Percentiles rank a stretch among this genome's conserved stretches.
phyloP scores from a whole-genome alignment of 2,888 invertebrate species.

The Uropetala carovei region DNA sequence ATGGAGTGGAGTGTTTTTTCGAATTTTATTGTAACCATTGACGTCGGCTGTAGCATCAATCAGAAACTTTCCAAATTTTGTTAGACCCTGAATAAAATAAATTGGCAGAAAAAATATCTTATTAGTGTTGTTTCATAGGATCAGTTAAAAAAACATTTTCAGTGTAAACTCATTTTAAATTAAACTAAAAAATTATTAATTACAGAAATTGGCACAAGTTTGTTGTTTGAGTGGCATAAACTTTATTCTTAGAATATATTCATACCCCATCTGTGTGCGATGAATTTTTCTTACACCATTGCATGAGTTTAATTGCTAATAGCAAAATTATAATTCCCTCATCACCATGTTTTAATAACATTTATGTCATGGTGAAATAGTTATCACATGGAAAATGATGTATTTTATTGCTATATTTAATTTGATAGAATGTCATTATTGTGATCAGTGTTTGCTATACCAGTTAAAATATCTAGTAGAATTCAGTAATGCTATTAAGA shows the following conservation, averaged over 20 bases:
- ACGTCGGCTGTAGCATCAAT: conserved; percentile 80
- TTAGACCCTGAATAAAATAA: conserved; percentile 23
- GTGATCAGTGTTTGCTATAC: background rate
- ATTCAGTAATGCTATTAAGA: background rate
- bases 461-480: background rate
- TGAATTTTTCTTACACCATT: no score
- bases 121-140: background rate
- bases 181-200: background rate
- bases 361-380: no score
- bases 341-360: no score
- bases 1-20: conserved; percentile 81
- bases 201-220: background rate
- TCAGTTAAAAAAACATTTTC: background rate
- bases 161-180: background rate
- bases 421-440: background rate
- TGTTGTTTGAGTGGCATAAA: no score
- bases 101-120: background rate
- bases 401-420: background rate
- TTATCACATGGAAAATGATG: background rate
- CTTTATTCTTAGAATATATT: background rate
- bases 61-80: conserved; percentile 79
- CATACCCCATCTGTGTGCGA: background rate
- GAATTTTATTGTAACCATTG: conserved; percentile 78
- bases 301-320: no score
- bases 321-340: no score